phyloP scores from a whole-genome alignment of 2,888 invertebrate species.

The Hydrotaea diabolus region DNA sequence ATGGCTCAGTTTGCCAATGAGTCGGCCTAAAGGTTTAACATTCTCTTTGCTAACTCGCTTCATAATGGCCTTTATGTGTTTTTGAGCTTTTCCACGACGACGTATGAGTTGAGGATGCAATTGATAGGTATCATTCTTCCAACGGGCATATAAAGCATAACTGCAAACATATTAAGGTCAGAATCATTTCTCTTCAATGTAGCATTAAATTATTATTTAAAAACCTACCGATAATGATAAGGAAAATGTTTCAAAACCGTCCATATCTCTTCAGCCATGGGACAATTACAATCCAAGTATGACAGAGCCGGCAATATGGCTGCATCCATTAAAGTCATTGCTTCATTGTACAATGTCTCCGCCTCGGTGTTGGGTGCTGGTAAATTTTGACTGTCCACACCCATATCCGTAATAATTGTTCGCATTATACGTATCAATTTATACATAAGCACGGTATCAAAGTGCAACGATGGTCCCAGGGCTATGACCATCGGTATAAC shows the following conservation, averaged over 20 bases:
- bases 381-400: conserved; percentile 78
- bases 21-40: conserved; percentile 96
- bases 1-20: conserved; percentile 98
- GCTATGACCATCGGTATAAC: conserved; percentile 92
- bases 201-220: not conserved
- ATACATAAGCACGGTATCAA: conserved; percentile 93
- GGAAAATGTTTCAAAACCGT: conserved; percentile 92
- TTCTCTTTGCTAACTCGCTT: conserved; percentile 99
- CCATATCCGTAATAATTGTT: conserved; percentile 79
- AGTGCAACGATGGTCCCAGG: conserved; percentile 93
- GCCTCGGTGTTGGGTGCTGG: conserved; percentile 75
- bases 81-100: conserved; percentile 92
- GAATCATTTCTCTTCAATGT: too few relatives aligned
- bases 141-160: conserved; percentile 94
- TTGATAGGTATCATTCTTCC: conserved; percentile 95
- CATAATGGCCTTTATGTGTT: conserved; percentile 97
- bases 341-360: conserved; percentile 89
- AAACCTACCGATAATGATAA: conserved; percentile 87
- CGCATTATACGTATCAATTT: conserved; percentile 86
- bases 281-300: conserved; percentile 96
- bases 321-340: conserved; percentile 92
- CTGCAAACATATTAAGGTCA: conserved; percentile 77
- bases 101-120: conserved; percentile 92
- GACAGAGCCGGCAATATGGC: conserved; percentile 95
- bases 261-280: conserved; percentile 98